These are phyloP conservation scores for Marmota flaviventris DNA, from an alignment of 2,113 vertebrate species.

Conservation along the genomic window DNA sequence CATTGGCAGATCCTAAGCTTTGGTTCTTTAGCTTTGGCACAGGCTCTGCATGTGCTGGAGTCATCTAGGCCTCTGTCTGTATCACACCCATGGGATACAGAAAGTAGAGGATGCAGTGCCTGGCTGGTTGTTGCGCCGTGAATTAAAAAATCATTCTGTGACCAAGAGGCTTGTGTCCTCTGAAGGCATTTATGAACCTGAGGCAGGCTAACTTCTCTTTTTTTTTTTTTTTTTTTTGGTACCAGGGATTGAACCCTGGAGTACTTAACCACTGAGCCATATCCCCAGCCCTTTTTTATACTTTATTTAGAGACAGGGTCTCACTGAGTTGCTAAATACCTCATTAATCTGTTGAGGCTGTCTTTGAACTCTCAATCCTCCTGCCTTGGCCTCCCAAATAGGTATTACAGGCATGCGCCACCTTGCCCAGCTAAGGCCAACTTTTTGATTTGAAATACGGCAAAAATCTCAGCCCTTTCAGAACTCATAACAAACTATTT, in stretches of 20 bases:
- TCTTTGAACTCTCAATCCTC: too few species aligned
- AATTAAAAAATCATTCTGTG: neutral
- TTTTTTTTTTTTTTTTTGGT: too few species aligned
- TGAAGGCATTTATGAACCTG: neutral
- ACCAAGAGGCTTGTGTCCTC: neutral
- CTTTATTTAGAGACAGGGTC: too few species aligned
- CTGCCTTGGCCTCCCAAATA: too few species aligned
- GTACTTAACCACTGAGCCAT: too few species aligned
- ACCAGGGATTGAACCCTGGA: too few species aligned
- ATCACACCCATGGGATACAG: neutral
- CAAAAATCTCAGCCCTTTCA: neutral
- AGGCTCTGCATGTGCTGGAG: neutral
- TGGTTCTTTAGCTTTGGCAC: neutral
- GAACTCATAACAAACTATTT: neutral
- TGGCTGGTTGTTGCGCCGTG: too few species aligned
- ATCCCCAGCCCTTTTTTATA: too few species aligned
- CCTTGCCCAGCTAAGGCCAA: neutral
- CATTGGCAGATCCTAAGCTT: neutral
- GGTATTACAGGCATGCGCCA: too few species aligned
- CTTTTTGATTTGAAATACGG: neutral
- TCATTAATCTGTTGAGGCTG: too few species aligned
- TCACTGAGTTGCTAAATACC: too few species aligned
- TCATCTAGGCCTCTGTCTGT: neutral
- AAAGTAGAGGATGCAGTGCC: neutral
- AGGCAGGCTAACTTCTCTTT: neutral